phyloP scores from a whole-genome alignment of 1,140 invertebrate species.

The Pogonognathellus flavescens region DNA sequence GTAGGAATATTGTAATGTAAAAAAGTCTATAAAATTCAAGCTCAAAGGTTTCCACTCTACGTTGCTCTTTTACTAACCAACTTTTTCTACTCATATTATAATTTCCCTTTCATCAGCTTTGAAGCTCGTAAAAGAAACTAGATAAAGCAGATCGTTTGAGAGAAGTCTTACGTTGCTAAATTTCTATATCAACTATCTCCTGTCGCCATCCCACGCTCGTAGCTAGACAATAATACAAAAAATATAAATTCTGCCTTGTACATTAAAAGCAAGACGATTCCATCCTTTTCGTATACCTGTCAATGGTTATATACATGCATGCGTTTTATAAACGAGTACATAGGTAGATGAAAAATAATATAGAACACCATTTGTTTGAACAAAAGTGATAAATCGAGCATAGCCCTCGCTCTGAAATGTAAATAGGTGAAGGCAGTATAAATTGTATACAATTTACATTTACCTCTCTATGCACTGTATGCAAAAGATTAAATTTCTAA shows the following conservation, averaged over 20 bases:
- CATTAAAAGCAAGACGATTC: too few species aligned
- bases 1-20: too few species aligned
- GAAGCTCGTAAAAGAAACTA: constrained; percentile 12
- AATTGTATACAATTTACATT: background rate
- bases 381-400: too few species aligned
- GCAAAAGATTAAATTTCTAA: constrained; percentile 27
- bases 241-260: too few species aligned
- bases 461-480: background rate
- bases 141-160: background rate
- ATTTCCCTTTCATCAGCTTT: constrained; percentile 39
- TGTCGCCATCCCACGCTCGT: background rate
- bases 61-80: constrained; percentile 28
- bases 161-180: constrained; percentile 27
- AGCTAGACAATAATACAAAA: too few species aligned
- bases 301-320: too few species aligned
- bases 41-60: background rate
- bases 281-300: too few species aligned
- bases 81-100: constrained; percentile 24
- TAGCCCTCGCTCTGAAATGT: too few species aligned
- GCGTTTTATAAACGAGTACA: too few species aligned
- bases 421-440: background rate
- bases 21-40: too few species aligned
- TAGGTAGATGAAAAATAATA: too few species aligned
- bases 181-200: background rate
- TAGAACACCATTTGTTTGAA: too few species aligned